Base-by-base conservation (phyloP, 2,113 vertebrate species). In the Entelurus aequoreus region DNA sequence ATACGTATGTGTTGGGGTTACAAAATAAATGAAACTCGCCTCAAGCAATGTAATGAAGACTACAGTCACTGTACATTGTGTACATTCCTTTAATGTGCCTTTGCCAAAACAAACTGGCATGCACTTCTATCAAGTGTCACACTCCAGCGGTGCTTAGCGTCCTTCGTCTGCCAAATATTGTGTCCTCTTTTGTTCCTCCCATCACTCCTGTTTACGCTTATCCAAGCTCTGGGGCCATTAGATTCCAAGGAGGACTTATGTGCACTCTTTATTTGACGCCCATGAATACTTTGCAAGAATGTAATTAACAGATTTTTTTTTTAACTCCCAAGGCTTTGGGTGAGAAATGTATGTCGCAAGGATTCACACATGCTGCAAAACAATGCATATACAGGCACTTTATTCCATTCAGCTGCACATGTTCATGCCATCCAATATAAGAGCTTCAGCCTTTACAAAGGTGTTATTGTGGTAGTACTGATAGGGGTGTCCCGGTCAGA, bases 171-270 rank as follows among this genome's bases (percentile, higher is more conserved):
- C 19, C 9, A 38, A 16, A 62, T 54, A 28, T 48, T 51, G 54
- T 42, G 11, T 57, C 6, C 4, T 56, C 58, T 19, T 72, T 67
- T 63, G 38, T 73, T 63, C 48, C 6, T 19, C 50, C 40, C 7
- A 6, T 56, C 35, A 37, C 13, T 71, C 38, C 48, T 56, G 9
- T 77, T 52, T 46, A 57, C 44, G 56, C 42, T 54, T 35, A 8
- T 64, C 40, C 66, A 65, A 72, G 44, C 56, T 36, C 71, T 62
- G 73, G 49, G 49, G 70, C 54, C 56, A 62, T 50, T 38, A 12
- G 48, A 46, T 47, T n/a, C 49, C 62, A 59, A 58, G 14, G 40
- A 64, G 46, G 36, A 48, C n/a, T 61, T 52, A 28, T 65, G 47
- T 28, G 19, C 53, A 14, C 57, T 36, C n/a, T 11, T 47, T 67